phyloP scores from a whole-genome alignment of 2,888 invertebrate genomes.

The Homarus gammarus region DNA sequence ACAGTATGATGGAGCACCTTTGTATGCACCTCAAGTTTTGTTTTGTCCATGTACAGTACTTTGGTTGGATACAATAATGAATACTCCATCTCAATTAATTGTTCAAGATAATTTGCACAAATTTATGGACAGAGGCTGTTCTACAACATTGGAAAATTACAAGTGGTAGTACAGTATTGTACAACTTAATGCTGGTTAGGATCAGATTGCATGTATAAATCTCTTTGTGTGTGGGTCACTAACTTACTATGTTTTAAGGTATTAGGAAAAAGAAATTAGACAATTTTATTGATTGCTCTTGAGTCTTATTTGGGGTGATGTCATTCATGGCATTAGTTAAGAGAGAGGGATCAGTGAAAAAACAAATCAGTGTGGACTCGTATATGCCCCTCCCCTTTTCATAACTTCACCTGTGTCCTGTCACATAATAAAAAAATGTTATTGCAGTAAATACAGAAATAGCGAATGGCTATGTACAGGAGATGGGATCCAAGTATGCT shows the following conservation, averaged over 20 bases:
- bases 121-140: not conserved
- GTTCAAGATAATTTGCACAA: not conserved
- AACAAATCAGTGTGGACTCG: not conserved
- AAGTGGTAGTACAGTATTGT: conserved; percentile 46
- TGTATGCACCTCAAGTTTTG: not conserved
- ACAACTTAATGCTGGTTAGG: conserved; percentile 7
- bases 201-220: not conserved
- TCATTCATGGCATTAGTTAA: not conserved
- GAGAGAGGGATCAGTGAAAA: not conserved
- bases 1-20: conserved; percentile 5
- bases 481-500: no score
- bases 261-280: not conserved
- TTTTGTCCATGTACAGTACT: not conserved
- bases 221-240: not conserved
- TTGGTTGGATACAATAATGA: not conserved
- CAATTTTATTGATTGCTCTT: not conserved
- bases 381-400: no score
- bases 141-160: not conserved
- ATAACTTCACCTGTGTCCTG: no score
- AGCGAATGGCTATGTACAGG: no score
- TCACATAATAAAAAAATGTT: no score
- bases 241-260: not conserved
- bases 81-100: not conserved
- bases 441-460: no score
- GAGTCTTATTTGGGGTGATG: not conserved